Conservation (phyloP, 1,140 invertebrate genomes). For the Venustaconcha ellipsiformis region DNA sequence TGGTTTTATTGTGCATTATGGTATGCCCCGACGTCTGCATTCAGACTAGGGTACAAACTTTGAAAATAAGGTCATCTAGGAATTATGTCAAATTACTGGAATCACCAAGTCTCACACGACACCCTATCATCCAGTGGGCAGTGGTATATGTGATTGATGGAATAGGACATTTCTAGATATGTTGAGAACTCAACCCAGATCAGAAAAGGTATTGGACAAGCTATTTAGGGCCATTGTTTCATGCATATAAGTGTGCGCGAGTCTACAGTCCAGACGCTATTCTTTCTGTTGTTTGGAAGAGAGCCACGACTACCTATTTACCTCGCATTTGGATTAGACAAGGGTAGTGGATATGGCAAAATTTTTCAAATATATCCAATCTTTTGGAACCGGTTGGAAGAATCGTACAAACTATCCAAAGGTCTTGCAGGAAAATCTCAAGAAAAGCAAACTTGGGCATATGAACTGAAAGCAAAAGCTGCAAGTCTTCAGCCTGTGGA, state of each 20-base stretch:
- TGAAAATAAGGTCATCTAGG: conserved; percentile 22
- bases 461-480: conserved; percentile 25
- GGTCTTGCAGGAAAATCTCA: neutral
- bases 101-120: conserved; percentile 13
- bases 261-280: too few relatives aligned
- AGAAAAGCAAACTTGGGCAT: conserved; percentile 8
- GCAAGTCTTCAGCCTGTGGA: conserved; percentile 10
- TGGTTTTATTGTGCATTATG: conserved; percentile 5
- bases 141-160: too few relatives aligned
- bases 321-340: conserved; percentile 6
- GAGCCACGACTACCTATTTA: conserved; percentile 11
- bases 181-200: too few relatives aligned
- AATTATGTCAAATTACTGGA: conserved; percentile 13
- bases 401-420: too few relatives aligned
- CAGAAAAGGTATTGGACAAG: too few relatives aligned
- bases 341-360: neutral
- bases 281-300: conserved; percentile 9
- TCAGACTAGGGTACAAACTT: conserved; percentile 32
- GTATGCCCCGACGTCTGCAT: conserved; percentile 20
- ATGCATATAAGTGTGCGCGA: too few relatives aligned
- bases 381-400: too few relatives aligned
- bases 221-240: too few relatives aligned
- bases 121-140: neutral
- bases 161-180: too few relatives aligned
- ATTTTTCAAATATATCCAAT: too few relatives aligned